Base-by-base conservation (phyloP, 2,797 vertebrate genomes). In the Psittacula echo region DNA sequence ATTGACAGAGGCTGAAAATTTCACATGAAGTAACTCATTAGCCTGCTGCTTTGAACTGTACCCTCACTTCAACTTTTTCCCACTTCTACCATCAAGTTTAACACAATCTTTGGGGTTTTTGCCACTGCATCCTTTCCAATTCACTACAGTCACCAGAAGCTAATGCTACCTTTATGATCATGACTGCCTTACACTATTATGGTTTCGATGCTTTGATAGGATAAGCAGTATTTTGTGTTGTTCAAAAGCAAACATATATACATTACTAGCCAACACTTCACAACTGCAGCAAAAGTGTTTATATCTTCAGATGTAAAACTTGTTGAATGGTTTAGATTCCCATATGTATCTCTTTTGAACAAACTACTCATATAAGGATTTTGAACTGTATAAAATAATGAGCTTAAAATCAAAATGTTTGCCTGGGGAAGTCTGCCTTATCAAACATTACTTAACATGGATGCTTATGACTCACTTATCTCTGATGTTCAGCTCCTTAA, bases 401-500 rank as follows among this genome's bases (percentile, higher is more conserved):
- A 87, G 20, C 24, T 85, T 68, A 76, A 89, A 79, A 85, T 23
- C 5, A 10, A 87, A 86, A 95, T 56, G 42, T 85, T 93, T 94
- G 48, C 80, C 67, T 74, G 30, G 13, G 27, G 41, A 95, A 88
- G 37, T 66, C 53, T 77, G 51, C 37, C 18, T 64, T 87, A 89
- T 79, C 41, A 87, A 94, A 50, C 73, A 73, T 68, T 90, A 71
- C 29, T 76, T 73, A 94, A 79, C 56, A 79, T 39, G 37, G 29
- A 60, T 34, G 47, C 20, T 86, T 93, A 87, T 80, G 78, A 89
- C 61, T 93, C 37, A 78, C 34, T 85, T 67, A 80, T 61, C 32
- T 87, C 71, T 87, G 67, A 82, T 60, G 56, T 76, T 95, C 67
- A 82, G 45, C 32, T 91, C 37, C 45, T 91, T 67, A 90, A 94